phyloP scores from a whole-genome alignment of 2,888 invertebrate genomes.

The Cataglyphis rosenhaueri region DNA sequence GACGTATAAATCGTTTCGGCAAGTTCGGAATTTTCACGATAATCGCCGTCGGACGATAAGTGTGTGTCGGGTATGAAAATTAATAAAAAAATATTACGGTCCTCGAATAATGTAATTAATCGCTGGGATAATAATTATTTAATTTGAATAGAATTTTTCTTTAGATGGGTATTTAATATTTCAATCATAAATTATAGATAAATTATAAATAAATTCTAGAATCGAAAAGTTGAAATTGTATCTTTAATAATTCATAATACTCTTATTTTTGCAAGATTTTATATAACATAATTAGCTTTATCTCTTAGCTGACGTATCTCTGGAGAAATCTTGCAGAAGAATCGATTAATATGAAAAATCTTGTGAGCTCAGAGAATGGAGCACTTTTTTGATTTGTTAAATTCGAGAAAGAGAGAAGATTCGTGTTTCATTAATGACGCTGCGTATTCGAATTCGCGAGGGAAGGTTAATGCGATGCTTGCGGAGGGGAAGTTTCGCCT shows the following conservation, averaged over 20 bases:
- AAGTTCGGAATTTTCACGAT: slow-evolving; percentile 22
- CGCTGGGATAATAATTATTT: background rate
- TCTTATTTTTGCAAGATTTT: background rate
- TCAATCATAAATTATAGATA: too few species aligned
- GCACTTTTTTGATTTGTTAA: background rate
- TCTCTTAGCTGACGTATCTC: background rate
- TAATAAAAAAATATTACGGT: slow-evolving; percentile 41
- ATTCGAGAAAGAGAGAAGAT: background rate
- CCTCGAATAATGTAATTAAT: background rate
- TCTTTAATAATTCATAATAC: slow-evolving; percentile 13
- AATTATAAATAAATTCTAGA: background rate
- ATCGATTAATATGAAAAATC: slow-evolving; percentile 5
- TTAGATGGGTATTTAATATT: too few species aligned
- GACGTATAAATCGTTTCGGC: background rate
- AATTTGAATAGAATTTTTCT: background rate
- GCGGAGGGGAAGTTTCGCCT: background rate
- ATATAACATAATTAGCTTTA: background rate
- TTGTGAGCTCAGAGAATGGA: background rate
- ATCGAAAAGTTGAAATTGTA: background rate
- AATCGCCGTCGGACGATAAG: background rate
- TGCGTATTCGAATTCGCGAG: background rate
- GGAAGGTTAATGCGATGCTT: slow-evolving; percentile 17
- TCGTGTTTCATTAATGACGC: slow-evolving; percentile 23
- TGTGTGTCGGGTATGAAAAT: background rate
- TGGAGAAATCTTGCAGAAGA: slow-evolving; percentile 21